Base-by-base conservation (phyloP, 2,797 vertebrate genomes). In the Geotrypetes seraphini region DNA sequence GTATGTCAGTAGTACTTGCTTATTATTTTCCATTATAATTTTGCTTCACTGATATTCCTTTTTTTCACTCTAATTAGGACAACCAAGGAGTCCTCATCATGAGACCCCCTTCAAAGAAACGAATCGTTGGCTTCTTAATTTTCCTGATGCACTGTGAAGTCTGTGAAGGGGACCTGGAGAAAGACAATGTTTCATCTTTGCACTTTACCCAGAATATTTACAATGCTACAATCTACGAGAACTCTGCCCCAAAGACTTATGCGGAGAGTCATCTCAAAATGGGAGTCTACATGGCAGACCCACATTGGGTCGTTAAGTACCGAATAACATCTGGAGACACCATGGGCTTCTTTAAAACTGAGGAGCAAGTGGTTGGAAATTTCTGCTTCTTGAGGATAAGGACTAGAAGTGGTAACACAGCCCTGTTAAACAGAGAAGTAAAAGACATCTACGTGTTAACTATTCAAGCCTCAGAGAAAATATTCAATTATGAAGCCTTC, bases 381-480 rank as follows among this genome's bases (percentile, higher is more conserved):
- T 97, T 99, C 64, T 90, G 86, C 57, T 97, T 97, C 53, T 73
- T 99, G 43, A 80, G 91, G 51, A 87, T 97, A 65, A 83, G 86
- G 73, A 96, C 89, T 1, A 84, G 84, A 36, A 89, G 76, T 48
- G 84, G 90, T 29, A 84, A 85, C 54, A 83, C 87, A 1, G 88
- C 92, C 3, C 63, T 81, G 26, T 81, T 97, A 36, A 99, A 99
- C 66, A 78, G 96, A 28, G 96, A 99, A 49, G 90, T 96, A 13
- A 79, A 75, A 57, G 91, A 96, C 29, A 71, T 73, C 42, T 97
- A 95, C 37, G 76, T 81, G 5, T 73, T 99, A 36, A 85, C 89
- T 7, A 68, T 97, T 32, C 86, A 91, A 56, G 93, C 91, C 22
- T 72, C 69, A 0, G 94, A 93, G 49, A 86, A 57, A 45, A 83